Base-by-base conservation (phyloP, 2,113 vertebrate species). In the Ageneiosus marmoratus region DNA sequence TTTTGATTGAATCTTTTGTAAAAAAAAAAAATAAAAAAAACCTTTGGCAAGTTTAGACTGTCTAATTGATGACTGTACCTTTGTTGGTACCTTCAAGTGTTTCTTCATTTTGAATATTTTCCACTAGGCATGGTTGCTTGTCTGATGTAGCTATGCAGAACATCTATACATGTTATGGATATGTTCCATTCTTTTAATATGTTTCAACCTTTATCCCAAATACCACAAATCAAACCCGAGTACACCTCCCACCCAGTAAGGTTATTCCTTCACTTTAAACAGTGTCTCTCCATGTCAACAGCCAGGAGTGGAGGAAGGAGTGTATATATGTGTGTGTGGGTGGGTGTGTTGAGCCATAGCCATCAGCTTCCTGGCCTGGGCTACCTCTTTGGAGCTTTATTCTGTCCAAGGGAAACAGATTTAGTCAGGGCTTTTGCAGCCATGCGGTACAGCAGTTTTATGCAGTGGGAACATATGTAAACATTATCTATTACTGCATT, bases 381-480 rank as follows among this genome's bases (percentile, higher is more conserved):
- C 53, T 78, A 78, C 55, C 95, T 95, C 95, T 95, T 94, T 94
- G 93, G 95, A 92, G 92, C 92, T 91, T 94, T 86, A 91, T 90
- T 89, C 87, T 88, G 88, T 97, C 97, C 96, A 98, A 97, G 92
- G 91, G 95, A 98, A 99, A 98, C 95, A 97, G 94, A 98, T 97
- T 97, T 95, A 96, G 95, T 98, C 96, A 98, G 96, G 94, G 94
- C 94, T 96, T 91, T 95, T 96, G 96, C 96, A 97, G 95, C 95
- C 96, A 96, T 97, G 95, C 96, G 96, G 94, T 96, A 94, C 95
- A 95, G 95, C 94, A 94, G 95, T 96, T 94, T 95, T 95, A 94
- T 94, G 93, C 96, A 94, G 94, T 91, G 96, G 96, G 96, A 98
- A 95, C 95, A 95, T 93, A 95, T 94, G 95, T 96, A 95, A 97